These are phyloP conservation scores for Scatophagus argus DNA, from an alignment of 2,113 vertebrate species.

Conservation along the genomic window DNA sequence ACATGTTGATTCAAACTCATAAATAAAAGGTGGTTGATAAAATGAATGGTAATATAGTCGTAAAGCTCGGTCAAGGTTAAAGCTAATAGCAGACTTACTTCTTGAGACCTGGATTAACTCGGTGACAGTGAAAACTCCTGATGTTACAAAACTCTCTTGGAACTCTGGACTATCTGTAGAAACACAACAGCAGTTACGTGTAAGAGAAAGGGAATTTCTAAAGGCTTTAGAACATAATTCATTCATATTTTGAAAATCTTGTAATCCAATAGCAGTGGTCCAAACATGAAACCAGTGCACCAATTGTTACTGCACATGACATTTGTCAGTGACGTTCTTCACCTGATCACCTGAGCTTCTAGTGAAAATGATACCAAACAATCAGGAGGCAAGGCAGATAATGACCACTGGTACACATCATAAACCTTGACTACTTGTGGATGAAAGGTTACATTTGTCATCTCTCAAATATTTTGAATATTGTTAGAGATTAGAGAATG, in stretches of 20 bases:
- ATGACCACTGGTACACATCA: too few relatives aligned
- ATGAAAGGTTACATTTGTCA: not conserved
- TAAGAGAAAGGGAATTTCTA: not conserved
- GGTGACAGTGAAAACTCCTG: slow-evolving; percentile 98
- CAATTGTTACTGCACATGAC: not conserved
- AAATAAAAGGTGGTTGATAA: not conserved
- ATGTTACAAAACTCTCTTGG: slow-evolving; percentile 96
- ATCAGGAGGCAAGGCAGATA: not conserved
- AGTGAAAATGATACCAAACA: too few relatives aligned
- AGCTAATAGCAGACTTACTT: slow-evolving; percentile 85
- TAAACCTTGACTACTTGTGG: not conserved
- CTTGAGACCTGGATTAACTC: slow-evolving; percentile 97
- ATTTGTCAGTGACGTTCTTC: not conserved
- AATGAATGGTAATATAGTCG: not conserved
- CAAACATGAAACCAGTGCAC: not conserved
- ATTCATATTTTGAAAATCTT: too few relatives aligned
- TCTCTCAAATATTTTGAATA: not conserved
- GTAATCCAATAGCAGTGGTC: not conserved
- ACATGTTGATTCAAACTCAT: not conserved
- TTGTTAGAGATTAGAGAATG: not conserved
- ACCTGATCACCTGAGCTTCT: too few relatives aligned
- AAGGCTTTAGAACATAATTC: too few relatives aligned
- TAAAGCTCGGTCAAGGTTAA: not conserved
- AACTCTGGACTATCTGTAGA: slow-evolving; percentile 93
- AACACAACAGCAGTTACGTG: slow-evolving; percentile 31